A percentile compares a stretch with the other conserved stretches of the same genome.
Conservation (phyloP, 53 echinoderm and acorn worm species). For the Apostichopus leukothele region DNA sequence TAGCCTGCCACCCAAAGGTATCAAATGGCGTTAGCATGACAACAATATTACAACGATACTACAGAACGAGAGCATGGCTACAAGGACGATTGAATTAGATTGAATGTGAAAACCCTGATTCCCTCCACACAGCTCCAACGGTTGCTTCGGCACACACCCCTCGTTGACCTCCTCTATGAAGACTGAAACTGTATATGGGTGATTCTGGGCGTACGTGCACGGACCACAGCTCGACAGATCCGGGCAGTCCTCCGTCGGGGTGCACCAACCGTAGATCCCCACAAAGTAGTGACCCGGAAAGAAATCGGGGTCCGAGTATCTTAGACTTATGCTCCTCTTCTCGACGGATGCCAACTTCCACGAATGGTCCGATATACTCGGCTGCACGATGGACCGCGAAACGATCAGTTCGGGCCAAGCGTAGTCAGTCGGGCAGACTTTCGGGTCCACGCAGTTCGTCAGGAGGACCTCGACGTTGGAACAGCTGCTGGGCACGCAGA, state of each 20-base stretch:
- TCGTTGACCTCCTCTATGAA: conserved; percentile 50
- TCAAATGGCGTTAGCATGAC: no score
- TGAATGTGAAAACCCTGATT: background rate
- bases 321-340: conserved; percentile 63
- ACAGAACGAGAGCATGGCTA: no score
- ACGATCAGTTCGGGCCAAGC: conserved; percentile 88
- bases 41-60: no score
- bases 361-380: conserved; percentile 77
- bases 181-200: conserved; percentile 56
- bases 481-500: conserved; percentile 75
- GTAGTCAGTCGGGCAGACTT: conserved; percentile 70
- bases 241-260: conserved; percentile 61
- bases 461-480: conserved; percentile 61
- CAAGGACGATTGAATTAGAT: background rate
- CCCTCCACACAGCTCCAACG: conserved; percentile 59
- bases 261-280: conserved; percentile 93
- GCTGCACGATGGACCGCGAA: conserved; percentile 72
- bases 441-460: conserved; percentile 69
- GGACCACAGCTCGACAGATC: conserved; percentile 77
- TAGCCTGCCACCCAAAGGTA: no score
- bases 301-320: conserved; percentile 69
- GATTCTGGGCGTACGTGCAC: conserved; percentile 68
- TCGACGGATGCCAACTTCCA: conserved; percentile 82
- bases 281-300: conserved; percentile 85
- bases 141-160: conserved; percentile 59